Percentiles rank a stretch among this genome's conserved stretches.
phyloP scores from a whole-genome alignment of 1,140 invertebrate species.

The Galleria mellonella region DNA sequence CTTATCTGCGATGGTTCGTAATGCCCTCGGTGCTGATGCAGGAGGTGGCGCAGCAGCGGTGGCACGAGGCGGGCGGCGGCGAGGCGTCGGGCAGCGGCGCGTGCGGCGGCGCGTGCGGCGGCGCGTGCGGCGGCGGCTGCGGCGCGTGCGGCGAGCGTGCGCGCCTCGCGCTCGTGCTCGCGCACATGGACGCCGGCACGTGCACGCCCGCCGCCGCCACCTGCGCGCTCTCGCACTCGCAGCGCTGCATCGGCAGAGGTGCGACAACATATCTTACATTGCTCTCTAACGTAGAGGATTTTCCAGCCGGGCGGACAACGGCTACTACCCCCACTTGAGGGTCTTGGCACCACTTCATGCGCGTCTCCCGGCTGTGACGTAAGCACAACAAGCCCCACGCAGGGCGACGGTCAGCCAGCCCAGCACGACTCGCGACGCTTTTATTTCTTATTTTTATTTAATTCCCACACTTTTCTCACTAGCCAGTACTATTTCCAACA shows the following conservation, averaged over 20 bases:
- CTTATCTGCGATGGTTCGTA: too few relatives aligned
- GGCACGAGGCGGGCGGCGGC: conserved; percentile 45
- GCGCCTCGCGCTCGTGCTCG: conserved; percentile 40
- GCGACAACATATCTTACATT: background rate
- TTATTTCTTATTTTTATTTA: too few relatives aligned
- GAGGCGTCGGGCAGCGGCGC: conserved; percentile 34
- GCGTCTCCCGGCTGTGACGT: too few relatives aligned
- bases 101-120: conserved; percentile 15
- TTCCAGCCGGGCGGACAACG: too few relatives aligned
- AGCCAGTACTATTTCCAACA: too few relatives aligned
- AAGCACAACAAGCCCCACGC: too few relatives aligned
- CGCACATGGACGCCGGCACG: conserved; percentile 57
- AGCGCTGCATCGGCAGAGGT: conserved; percentile 66
- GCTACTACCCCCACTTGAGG: too few relatives aligned
- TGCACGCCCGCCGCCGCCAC: conserved; percentile 41
- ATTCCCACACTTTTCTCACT: too few relatives aligned
- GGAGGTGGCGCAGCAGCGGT: conserved; percentile 52
- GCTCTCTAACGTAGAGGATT: background rate
- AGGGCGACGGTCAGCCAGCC: too few relatives aligned
- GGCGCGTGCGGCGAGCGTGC: conserved; percentile 38
- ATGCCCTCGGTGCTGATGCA: conserved; percentile 6
- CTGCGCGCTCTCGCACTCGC: conserved; percentile 58
- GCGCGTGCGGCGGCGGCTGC: conserved; percentile 33
- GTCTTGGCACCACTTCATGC: too few relatives aligned
- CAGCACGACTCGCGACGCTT: too few relatives aligned